These are phyloP conservation scores for Oxygymnocypris stewartii DNA, from an alignment of 2,113 vertebrate genomes.

Conservation along the genomic window DNA sequence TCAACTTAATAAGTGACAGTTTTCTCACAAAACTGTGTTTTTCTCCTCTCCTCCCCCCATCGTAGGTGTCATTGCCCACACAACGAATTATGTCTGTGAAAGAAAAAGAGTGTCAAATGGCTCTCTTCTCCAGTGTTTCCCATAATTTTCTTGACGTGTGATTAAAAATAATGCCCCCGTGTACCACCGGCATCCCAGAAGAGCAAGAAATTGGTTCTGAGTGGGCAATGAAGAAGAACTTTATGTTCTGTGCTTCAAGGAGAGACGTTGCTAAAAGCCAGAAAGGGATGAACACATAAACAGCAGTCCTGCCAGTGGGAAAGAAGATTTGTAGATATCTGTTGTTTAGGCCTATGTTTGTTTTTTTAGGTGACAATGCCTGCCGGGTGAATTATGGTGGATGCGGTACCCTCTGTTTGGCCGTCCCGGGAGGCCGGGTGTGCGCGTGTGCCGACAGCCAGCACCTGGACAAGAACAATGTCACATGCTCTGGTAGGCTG, in stretches of 20 bases:
- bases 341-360: slow-evolving; percentile 62
- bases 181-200: slow-evolving; percentile 38
- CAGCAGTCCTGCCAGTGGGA: slow-evolving; percentile 39
- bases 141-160: slow-evolving; percentile 63
- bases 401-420: slow-evolving; percentile 91
- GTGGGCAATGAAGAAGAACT: slow-evolving; percentile 53
- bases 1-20: slow-evolving; percentile 66
- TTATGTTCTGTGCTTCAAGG: slow-evolving; percentile 42
- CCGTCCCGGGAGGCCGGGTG: slow-evolving; percentile 91
- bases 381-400: slow-evolving; percentile 95
- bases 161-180: slow-evolving; percentile 51
- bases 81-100: slow-evolving; percentile 65
- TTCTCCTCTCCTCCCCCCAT: slow-evolving; percentile 35
- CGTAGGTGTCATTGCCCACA: slow-evolving; percentile 62
- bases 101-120: slow-evolving; percentile 69
- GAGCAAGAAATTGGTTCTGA: slow-evolving; percentile 54
- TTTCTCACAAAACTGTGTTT: slow-evolving; percentile 44
- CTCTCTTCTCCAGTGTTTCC: slow-evolving; percentile 55
- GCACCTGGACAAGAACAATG: slow-evolving; percentile 89
- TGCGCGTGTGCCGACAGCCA: slow-evolving; percentile 98
- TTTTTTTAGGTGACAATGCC: slow-evolving; percentile 87
- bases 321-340: slow-evolving; percentile 59
- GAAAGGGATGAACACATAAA: slow-evolving; percentile 50
- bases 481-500: slow-evolving; percentile 88
- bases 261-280: slow-evolving; percentile 38